phyloP scores from a whole-genome alignment of 2,113 vertebrate species.

The Coptodon rendalli region DNA sequence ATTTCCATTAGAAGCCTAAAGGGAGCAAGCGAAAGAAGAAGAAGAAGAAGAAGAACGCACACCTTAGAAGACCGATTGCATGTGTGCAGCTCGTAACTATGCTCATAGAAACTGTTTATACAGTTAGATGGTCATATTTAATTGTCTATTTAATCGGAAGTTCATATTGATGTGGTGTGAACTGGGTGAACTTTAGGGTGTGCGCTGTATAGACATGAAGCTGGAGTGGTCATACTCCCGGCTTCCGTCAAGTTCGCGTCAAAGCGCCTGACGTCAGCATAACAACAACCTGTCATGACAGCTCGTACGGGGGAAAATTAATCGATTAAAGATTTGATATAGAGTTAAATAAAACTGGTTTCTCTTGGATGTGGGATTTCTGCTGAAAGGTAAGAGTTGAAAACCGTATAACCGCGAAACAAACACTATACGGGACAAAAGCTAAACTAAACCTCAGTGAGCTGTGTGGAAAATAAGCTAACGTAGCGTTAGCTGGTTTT shows the following conservation, averaged over 20 bases:
- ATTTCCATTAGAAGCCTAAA: not conserved
- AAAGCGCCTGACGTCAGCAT: slow-evolving; percentile 57
- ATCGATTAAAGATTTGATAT: slow-evolving; percentile 9
- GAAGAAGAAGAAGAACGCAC: not conserved
- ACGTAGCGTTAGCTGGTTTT: slow-evolving; percentile 30
- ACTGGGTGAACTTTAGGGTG: not conserved
- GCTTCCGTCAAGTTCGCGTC: slow-evolving; percentile 45
- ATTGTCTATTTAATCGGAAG: not conserved
- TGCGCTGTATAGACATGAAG: not conserved
- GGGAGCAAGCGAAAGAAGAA: not conserved
- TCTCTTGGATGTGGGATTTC: slow-evolving; percentile 25
- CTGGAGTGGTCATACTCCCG: not conserved
- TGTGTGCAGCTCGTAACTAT: not conserved
- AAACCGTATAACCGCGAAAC: fast-evolving
- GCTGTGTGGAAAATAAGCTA: slow-evolving; percentile 17
- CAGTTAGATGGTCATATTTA: not conserved
- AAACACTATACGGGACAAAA: not conserved
- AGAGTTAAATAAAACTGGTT: not conserved
- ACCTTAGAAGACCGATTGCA: not conserved
- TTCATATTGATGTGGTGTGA: not conserved
- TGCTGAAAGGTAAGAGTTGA: slow-evolving; percentile 26
- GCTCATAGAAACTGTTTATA: not conserved
- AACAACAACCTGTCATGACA: slow-evolving; percentile 67
- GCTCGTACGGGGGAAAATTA: slow-evolving; percentile 11
- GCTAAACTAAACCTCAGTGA: not conserved